Base-by-base conservation (phyloP, 2,888 invertebrate genomes). In the Trichogramma dendrolimi region DNA sequence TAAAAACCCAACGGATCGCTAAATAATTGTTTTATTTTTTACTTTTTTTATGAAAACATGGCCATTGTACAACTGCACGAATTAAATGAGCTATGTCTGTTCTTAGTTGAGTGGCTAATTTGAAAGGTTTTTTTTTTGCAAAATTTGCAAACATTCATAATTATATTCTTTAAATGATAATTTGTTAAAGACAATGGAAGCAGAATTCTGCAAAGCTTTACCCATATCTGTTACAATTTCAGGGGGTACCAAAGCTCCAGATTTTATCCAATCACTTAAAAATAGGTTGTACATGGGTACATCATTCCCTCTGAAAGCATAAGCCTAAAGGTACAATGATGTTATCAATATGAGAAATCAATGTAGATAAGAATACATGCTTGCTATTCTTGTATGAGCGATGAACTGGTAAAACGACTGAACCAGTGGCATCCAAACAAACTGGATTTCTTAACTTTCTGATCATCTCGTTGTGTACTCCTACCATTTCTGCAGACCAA, bases 371-470 rank as follows among this genome's bases (percentile, higher is more conserved):
- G 65, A 67, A 71, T 3, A 68, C 62, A 58, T 58, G n/a, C 40
- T 41, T 27, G 40, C 46, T 51, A 1, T 55, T 38, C 5, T 47
- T 54, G 66, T 66, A 6, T 54, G 61, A 5, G 62, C 63, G 51
- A 55, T 49, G 43, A 62, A 61, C 54, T 61, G 58, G 44, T 55
- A 64, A 64, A 6, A 66, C 48, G 4, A 71, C 6, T 1, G 60
- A 58, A 11, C 69, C 70, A 6, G 71, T 70, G 4, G 71, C 69
- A 65, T 71, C 69, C 10, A 70, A 67, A 53, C 43, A 58, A 38
- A 62, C 6, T 11, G 42, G 39, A 55, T 64, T 56, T 11, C 41
- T 38, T 5, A 50, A 7, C 2, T 27, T 8, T 10, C 3, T 4
- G n/a, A 10, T 14, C 6, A 61, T 38, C 2, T 56, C 8, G 5